Base-by-base conservation (phyloP, 2,888 invertebrate species). In the Zaprionus bogoriensis region DNA sequence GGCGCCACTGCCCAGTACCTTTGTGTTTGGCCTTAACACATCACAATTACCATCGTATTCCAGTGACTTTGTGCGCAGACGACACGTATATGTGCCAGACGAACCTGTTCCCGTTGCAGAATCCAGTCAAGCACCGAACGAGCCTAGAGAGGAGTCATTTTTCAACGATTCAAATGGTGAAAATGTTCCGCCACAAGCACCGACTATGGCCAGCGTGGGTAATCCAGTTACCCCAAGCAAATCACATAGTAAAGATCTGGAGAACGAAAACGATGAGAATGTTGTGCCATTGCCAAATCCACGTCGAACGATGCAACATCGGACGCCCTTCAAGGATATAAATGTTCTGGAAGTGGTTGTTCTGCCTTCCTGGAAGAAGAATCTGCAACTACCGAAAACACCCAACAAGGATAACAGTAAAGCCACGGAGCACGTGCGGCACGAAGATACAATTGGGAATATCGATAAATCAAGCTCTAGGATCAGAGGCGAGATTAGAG, bases 41-140 rank as follows among this genome's bases (percentile, higher is more conserved):
- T 87, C 86, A n/a, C 80, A 89, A 28, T 60, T 90, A 28, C 90
- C 91, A 0, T 89, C 90, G 1, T 90, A 88, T 65, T 90, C 90
- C 10, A 90, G 90, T 69, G 90, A 90, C 62, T 73, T 76, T 42
- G 74, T 89, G 66, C 82, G 28, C 2, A 75, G 73, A 7, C 64
- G 73, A 1, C 81, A 74, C 48, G 73, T 77, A 9, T 77, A 84
- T 46, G 36, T 77, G n/a, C 81, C 84, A 4, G 73, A 68, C 47
- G 44, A 39, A 7, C 19, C 52, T 4, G 7, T 10, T 1, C 38
- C 23, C 3, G 39, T 9, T 4, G 20, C 27, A 25, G 28, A 62
- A 1, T 47, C 53, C 1, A 19, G 22, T 39, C 39, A 42, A 17
- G 9, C 32, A 20, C 2, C 39, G 5, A 12, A 23, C 4, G 57